Base-by-base conservation (phyloP, 2,888 invertebrate species). In the Brenthis daphne region DNA sequence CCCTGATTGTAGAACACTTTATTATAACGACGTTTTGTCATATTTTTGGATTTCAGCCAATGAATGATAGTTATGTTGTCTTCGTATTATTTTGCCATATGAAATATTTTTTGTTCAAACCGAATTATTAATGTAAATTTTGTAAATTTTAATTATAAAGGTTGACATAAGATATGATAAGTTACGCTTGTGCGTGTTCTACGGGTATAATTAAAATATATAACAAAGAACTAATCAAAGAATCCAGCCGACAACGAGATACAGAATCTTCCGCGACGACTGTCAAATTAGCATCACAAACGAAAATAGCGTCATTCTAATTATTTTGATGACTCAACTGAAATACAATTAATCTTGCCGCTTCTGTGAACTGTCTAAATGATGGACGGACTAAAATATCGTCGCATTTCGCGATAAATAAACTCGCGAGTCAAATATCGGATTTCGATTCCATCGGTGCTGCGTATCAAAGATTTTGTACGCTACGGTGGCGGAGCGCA, bases 251-350 rank as follows among this genome's bases (percentile, higher is more conserved):
- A 81, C 84, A 84, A 87, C 86, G 87, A 89, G 85, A 85, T 82
- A 84, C 80, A 83, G 87, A 88, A 87, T 91, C 91, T 90, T 92
- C 92, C 92, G 90, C 92, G 90, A 90, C 92, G 92, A 88, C 89
- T 92, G 92, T 92, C 92, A 92, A 91, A 92, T 92, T 92, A 92
- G 89, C 90, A 91, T 90, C 91, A 88, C 85, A 88, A 87, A 90
- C 92, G 86, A 90, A 90, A 92, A 92, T 92, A 92, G 91, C 92
- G 89, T 90, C 89, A 92, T 92, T 92, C 92, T 92, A 92, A 92
- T 92, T 92, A 92, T 92, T 92, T 92, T 92, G 92, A 92, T 92
- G 92, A 92, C 89, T 92, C 92, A 92, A 91, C 87, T 85, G 90
- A 89, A 91, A 92, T 91, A 92, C 92, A 92, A 92, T 92, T 91